Evolutionary conservation across 1,140 invertebrate species (phyloP), one percentile per base, ranked within the genome.

Genomic region (Gryon sp.): DNA sequence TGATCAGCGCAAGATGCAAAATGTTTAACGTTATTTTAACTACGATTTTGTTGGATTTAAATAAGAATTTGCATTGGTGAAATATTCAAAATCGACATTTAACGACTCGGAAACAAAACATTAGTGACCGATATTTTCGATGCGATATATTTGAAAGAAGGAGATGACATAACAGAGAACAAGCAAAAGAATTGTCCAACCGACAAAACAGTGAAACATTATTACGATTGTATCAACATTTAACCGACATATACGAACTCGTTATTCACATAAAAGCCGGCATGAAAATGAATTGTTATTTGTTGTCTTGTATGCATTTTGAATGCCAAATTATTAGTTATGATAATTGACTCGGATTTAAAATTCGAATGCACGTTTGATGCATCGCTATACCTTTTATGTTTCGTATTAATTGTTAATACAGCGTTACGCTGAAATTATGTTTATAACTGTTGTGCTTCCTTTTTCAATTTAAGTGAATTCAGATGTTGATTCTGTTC

Each of bases 291-390:
- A 68, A 68, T 78, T 62, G 60, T 53, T 46, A 63, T 34, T 12
- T 52, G 53, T 63, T 72, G 68, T 60, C 46, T 60, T 26, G 48
- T 55, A 50, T 66, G 53, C 63, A 78, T 75, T 78, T 70, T 70
- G 52, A 75, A n/a, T 62, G 59, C 28, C 36, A 55, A 66, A 78
- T 75, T 75, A 75, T 78, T 75, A 78, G 72, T 70, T 74, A 78
- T 68, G 72, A 66, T 66, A 78, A 78, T 75, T 63, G 53, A 52
- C 18, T 50, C 32, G 19, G 30, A 78, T 74, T 74, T 68, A 46
- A 78, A 73, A 66, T 78, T 73, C 55, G 48, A 63, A 68, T 46
- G 43, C 15, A 11, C 24, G 8, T 60, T 32, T 15, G 15, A 16
- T 38, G 15, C 41, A 14, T 12, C 26, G 19, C 1, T 11, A 11